phyloP scores from a whole-genome alignment of 2,797 vertebrate species.

The Sus cebifrons region DNA sequence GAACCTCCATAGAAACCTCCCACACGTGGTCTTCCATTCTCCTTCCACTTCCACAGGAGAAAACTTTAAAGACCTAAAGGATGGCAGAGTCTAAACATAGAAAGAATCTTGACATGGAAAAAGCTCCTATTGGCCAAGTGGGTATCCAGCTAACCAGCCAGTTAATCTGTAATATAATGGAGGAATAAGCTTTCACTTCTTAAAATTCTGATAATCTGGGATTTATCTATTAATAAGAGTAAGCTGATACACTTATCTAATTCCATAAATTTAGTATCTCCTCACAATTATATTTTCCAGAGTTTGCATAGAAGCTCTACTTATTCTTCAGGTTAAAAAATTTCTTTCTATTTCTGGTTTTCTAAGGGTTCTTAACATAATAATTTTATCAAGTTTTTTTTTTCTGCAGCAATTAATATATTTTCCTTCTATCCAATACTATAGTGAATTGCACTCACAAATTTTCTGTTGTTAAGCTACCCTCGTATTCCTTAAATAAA shows the following conservation, averaged over 20 bases:
- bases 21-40: not conserved
- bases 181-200: not conserved
- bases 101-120: not conserved
- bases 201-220: not conserved
- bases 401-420: not conserved
- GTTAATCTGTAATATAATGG: not conserved
- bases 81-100: not conserved
- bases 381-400: constrained; percentile 25
- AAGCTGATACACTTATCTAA: not conserved
- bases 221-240: not conserved
- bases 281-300: not conserved
- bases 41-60: not conserved
- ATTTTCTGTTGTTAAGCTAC: not conserved
- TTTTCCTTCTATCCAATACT: not conserved
- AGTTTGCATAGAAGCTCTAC: not conserved
- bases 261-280: not conserved
- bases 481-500: not conserved
- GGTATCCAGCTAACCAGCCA: too few relatives aligned
- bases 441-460: not conserved
- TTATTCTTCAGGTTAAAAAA: not conserved
- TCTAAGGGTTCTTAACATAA: constrained; percentile 21
- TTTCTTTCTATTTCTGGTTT: not conserved
- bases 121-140: not conserved
- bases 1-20: not conserved
- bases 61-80: not conserved